Conservation (phyloP, 1,140 invertebrate species). For the Theocolax elegans region DNA sequence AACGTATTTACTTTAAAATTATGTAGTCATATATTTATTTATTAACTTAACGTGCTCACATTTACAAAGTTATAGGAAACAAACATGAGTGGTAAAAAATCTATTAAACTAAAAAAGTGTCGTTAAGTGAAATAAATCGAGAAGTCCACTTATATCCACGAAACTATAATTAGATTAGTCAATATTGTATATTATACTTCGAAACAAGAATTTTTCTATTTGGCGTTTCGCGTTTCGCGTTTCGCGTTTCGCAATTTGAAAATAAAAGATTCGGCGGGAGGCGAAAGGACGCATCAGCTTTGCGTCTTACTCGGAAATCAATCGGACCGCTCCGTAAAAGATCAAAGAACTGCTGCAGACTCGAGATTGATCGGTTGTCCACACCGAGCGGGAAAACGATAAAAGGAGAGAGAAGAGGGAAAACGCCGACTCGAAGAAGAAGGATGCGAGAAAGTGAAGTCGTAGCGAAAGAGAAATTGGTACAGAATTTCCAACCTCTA, state of each 20-base stretch:
- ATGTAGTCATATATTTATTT: too few relatives aligned
- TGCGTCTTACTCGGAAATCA: constrained; percentile 35
- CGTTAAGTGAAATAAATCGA: too few relatives aligned
- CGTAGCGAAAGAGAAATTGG: constrained; percentile 28
- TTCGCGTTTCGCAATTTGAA: neutral
- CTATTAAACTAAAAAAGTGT: too few relatives aligned
- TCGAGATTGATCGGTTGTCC: constrained; percentile 10
- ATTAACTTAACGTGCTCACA: too few relatives aligned
- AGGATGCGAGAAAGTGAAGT: constrained; percentile 15
- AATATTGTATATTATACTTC: too few relatives aligned
- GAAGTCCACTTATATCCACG: too few relatives aligned
- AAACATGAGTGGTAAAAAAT: too few relatives aligned
- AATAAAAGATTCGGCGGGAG: neutral
- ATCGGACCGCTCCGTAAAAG: constrained; percentile 22
- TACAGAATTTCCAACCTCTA: neutral
- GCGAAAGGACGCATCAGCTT: constrained; percentile 2
- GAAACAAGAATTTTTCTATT: too few relatives aligned
- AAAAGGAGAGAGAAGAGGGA: constrained; percentile 4
- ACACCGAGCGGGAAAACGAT: constrained; percentile 10
- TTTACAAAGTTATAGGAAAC: too few relatives aligned
- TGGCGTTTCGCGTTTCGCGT: too few relatives aligned
- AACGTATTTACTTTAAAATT: too few relatives aligned
- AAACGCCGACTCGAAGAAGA: neutral
- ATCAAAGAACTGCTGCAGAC: constrained; percentile 24
- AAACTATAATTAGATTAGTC: too few relatives aligned